Percentiles rank a stretch among this genome's conserved stretches.
These are phyloP conservation scores for Caenorhabditis remanei DNA, from an alignment of 1,140 invertebrate species.

Conservation along the genomic window DNA sequence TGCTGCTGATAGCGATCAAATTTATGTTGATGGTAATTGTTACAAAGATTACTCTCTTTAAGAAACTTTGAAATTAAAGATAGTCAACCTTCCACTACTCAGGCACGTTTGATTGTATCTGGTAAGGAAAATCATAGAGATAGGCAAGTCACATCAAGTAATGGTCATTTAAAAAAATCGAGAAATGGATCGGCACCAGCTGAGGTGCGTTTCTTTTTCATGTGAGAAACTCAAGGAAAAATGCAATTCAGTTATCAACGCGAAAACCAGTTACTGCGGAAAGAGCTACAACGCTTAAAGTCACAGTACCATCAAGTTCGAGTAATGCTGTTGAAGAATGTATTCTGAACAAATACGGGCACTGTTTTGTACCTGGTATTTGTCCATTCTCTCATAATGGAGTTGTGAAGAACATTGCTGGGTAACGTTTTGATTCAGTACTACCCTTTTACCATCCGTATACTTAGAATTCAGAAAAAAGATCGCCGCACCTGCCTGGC, in stretches of 20 bases:
- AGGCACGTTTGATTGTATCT: neutral
- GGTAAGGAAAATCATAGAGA: neutral
- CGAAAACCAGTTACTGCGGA: neutral
- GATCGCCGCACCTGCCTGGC: neutral
- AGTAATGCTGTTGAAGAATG: slow-evolving; percentile 4
- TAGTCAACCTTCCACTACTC: neutral
- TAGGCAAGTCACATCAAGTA: neutral
- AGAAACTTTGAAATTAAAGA: neutral
- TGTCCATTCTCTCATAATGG: slow-evolving; percentile 35
- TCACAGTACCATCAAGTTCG: neutral
- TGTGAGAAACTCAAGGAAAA: no score
- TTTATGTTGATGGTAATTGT: slow-evolving; percentile 19
- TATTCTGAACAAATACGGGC: slow-evolving; percentile 31
- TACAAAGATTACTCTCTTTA: neutral
- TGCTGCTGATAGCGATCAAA: neutral
- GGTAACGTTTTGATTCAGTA: neutral
- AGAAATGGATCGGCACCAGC: neutral
- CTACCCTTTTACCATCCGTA: neutral
- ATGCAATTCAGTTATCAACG: neutral
- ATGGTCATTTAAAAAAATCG: no score
- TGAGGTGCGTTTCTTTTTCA: neutral
- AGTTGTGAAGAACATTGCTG: neutral
- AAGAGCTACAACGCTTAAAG: neutral
- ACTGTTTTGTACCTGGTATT: neutral
- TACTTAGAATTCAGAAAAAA: neutral